Evolutionary conservation across 1,140 invertebrate genomes (phyloP), one percentile per base, ranked within the genome.

Genomic region (Carposina sasakii): DNA sequence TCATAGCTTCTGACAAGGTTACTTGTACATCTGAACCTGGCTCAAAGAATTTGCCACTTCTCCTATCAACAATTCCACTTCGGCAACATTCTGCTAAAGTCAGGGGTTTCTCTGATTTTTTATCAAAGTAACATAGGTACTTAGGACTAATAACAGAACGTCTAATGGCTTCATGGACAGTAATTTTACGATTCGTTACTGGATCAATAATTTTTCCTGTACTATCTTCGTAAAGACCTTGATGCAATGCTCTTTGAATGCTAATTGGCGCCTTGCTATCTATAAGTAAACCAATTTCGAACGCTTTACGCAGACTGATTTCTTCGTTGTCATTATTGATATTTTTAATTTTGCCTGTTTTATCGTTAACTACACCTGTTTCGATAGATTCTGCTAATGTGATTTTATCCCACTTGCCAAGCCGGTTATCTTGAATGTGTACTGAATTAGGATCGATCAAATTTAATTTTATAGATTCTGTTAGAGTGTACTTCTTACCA

Each of bases 171-270:
- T 97, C 94, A 57, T 95, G 91, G 9, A 98, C 74, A 13, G 93
- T 94, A 5, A 96, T 90, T 62, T 91, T 89, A 46, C 91, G 88
- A 17, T 90, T 91, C 1, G 90, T 92, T 22, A 87, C 88, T 9
- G 93, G 91, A 85, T 97, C 94, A 16, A 89, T 88, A 17, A 98
- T 89, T 84, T 93, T 93, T n/a, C 95, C 94, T 1, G 89, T 91
- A 43, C 87, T 85, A 43, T 93, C 92, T 60, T 94, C 91, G 67
- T 96, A 96, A 0, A 95, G 77, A 2, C 95, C 95, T 82, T 95
- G 92, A 75, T 96, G 93, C 36, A 97, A 90, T 1, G 93, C 93
- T 73, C 92, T 87, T 69, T 96, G 95, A 22, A 97, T 70, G 4
- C 94, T 95, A n/a, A 96, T 88, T 0, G 93, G 89, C 2, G 91